These are phyloP conservation scores for Accipiter virgatus DNA, from an alignment of 2,113 vertebrate species.

Conservation along the genomic window DNA sequence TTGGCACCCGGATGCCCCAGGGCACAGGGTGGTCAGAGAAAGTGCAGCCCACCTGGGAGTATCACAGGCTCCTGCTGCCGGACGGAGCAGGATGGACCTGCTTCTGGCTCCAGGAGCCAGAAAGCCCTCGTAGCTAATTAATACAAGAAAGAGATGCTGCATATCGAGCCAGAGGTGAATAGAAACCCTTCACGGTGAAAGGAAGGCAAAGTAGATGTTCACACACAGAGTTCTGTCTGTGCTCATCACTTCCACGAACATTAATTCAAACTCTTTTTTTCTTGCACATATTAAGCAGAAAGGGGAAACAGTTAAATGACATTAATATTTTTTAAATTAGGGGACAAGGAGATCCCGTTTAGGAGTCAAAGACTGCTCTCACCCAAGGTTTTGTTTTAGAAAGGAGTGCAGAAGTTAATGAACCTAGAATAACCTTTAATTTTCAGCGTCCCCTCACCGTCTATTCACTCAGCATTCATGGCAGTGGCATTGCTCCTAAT, in stretches of 20 bases:
- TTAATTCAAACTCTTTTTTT: background rate
- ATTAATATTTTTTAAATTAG: conserved; percentile 63
- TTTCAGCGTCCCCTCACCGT: conserved; percentile 38
- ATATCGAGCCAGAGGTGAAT: background rate
- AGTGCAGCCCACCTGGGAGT: background rate
- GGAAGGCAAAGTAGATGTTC: background rate
- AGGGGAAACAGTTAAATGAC: conserved; percentile 47
- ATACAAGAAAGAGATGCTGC: background rate
- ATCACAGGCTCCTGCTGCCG: background rate
- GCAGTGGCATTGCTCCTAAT: conserved; percentile 51
- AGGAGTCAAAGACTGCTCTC: conserved; percentile 60
- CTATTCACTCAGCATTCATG: conserved; percentile 46
- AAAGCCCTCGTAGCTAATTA: background rate
- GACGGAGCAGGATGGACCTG: background rate
- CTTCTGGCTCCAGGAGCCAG: background rate
- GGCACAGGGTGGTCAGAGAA: background rate
- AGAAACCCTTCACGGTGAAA: background rate
- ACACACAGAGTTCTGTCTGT: accelerated
- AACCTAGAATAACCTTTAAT: conserved; percentile 66
- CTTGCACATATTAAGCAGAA: background rate
- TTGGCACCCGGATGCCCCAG: background rate
- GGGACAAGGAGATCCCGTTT: conserved; percentile 49
- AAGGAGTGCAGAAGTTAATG: conserved; percentile 61
- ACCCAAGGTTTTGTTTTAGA: conserved; percentile 48
- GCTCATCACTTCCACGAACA: background rate